Conservation (phyloP, 1,140 invertebrate species). For the Panagrolaimus sp. region DNA sequence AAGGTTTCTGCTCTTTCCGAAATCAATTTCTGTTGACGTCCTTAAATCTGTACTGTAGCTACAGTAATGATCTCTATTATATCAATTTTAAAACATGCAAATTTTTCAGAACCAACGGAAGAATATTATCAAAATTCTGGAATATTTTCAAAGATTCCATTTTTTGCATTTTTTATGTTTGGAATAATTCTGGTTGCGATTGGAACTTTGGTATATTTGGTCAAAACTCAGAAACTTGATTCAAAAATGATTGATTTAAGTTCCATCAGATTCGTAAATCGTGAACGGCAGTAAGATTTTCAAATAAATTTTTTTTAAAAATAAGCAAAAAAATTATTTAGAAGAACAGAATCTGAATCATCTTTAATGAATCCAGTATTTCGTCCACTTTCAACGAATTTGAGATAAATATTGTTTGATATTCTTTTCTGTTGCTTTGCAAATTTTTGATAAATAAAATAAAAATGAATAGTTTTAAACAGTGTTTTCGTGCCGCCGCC, state of each 20-base stretch:
- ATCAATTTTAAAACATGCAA: background rate
- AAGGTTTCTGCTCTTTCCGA: too few relatives aligned
- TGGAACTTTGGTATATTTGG: constrained; percentile 1
- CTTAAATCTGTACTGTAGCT: background rate
- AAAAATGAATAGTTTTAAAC: too few relatives aligned
- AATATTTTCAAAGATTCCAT: background rate
- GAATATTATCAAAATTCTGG: background rate
- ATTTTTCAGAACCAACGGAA: constrained; percentile 1
- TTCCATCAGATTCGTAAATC: background rate
- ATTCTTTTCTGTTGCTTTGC: background rate
- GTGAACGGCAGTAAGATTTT: background rate
- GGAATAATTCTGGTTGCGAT: background rate
- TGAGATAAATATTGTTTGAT: background rate
- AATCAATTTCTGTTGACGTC: too few relatives aligned
- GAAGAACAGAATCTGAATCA: constrained; percentile 1
- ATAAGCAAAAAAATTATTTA: background rate
- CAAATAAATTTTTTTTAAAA: too few relatives aligned
- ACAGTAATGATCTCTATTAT: background rate
- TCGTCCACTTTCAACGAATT: background rate
- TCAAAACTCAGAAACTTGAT: background rate
- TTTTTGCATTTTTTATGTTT: background rate
- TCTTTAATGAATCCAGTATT: constrained; percentile 8
- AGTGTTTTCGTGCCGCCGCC: too few relatives aligned
- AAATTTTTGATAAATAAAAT: background rate
- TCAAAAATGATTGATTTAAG: background rate